phyloP scores from a whole-genome alignment of 2,888 invertebrate species.

The Acrobasis consociella region DNA sequence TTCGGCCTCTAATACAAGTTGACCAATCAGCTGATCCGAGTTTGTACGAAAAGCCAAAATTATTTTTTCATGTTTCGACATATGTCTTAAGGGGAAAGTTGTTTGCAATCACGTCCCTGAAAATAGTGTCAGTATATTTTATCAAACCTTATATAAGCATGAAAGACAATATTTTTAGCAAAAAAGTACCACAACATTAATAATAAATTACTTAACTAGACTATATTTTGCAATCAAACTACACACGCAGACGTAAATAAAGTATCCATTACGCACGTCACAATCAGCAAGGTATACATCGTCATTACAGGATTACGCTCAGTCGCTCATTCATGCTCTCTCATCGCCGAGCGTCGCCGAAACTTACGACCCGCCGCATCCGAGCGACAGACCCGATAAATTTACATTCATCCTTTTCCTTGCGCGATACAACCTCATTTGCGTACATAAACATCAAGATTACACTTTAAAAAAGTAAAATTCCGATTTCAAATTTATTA shows the following conservation, averaged over 20 bases:
- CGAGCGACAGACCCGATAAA: constrained; percentile 71
- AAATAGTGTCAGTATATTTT: too few relatives aligned
- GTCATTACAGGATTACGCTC: constrained; percentile 65
- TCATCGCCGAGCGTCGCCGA: constrained; percentile 54
- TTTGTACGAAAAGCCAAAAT: too few relatives aligned
- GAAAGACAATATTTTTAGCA: too few relatives aligned
- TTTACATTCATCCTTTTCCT: constrained; percentile 79
- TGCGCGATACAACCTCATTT: constrained; percentile 56
- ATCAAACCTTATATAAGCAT: constrained; percentile 15
- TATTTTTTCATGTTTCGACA: too few relatives aligned
- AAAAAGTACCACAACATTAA: neutral
- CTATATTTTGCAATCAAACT: constrained; percentile 22
- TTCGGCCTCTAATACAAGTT: too few relatives aligned
- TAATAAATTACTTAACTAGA: constrained; percentile 8
- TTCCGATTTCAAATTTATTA: constrained; percentile 9
- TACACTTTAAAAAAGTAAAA: constrained; percentile 21
- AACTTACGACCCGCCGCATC: constrained; percentile 63
- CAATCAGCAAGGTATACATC: constrained; percentile 55
- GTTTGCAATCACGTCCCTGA: too few relatives aligned
- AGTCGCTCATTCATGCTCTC: constrained; percentile 70
- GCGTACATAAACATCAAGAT: constrained; percentile 36
- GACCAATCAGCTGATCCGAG: too few relatives aligned
- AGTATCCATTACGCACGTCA: constrained; percentile 39
- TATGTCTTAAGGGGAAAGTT: too few relatives aligned
- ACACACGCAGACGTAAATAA: constrained; percentile 18